Conservation (phyloP, 2,113 vertebrate species). For the Gasterosteus nipponicus region DNA sequence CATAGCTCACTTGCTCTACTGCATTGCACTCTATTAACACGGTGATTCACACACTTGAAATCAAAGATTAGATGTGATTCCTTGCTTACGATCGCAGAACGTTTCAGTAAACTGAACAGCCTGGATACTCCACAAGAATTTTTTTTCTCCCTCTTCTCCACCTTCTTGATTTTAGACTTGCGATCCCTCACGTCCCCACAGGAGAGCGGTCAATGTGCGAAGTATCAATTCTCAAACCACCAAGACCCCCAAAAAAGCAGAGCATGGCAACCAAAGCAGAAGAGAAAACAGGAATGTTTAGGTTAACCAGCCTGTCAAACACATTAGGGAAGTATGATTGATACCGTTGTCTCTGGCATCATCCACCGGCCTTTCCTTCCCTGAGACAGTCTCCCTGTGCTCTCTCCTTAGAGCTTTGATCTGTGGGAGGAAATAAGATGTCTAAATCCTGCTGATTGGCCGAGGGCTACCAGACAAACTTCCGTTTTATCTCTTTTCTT, state of each 20-base stretch:
- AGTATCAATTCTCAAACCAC: neutral
- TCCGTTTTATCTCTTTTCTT: too few species aligned
- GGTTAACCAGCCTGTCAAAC: slow-evolving; percentile 10
- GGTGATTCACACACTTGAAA: neutral
- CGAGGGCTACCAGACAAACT: too few species aligned
- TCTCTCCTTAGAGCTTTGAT: slow-evolving; percentile 72
- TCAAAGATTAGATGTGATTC: neutral
- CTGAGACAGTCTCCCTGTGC: slow-evolving; percentile 40
- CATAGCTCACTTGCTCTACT: neutral
- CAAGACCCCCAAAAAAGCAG: neutral
- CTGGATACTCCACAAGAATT: neutral
- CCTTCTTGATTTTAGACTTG: neutral
- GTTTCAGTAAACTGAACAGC: neutral
- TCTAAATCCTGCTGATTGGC: neutral
- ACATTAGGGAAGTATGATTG: slow-evolving; percentile 1
- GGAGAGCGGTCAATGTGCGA: slow-evolving; percentile 51
- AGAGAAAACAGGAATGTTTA: slow-evolving; percentile 19
- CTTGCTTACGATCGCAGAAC: neutral
- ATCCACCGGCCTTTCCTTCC: slow-evolving; percentile 65
- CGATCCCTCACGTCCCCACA: slow-evolving; percentile 43
- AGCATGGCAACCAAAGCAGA: slow-evolving; percentile 3
- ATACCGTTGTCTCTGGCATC: slow-evolving; percentile 67
- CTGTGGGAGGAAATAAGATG: slow-evolving; percentile 43
- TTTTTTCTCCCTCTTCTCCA: neutral
- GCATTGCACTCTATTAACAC: neutral